Conservation (phyloP, 1,140 invertebrate species). For the Lasaia peninsularis region DNA sequence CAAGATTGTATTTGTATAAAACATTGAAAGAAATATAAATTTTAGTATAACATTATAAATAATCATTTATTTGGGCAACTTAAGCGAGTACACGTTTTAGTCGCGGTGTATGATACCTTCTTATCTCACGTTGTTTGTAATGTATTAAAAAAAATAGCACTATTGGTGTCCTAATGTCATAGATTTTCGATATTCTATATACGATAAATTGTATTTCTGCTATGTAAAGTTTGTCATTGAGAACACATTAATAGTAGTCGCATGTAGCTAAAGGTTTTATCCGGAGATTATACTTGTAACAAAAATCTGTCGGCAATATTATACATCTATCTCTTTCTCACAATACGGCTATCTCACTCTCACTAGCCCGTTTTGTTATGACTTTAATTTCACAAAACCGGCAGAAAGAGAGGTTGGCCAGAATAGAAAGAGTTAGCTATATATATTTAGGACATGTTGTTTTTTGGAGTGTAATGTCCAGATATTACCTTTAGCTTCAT, state of each 20-base stretch:
- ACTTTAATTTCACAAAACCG: too few relatives aligned
- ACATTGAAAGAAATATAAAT: slow-evolving; percentile 61
- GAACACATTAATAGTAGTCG: slow-evolving; percentile 70
- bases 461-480: too few relatives aligned
- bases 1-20: slow-evolving; percentile 71
- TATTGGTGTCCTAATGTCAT: slow-evolving; percentile 71
- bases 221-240: slow-evolving; percentile 73
- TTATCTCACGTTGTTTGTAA: slow-evolving; percentile 60
- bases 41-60: slow-evolving; percentile 64
- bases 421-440: too few relatives aligned
- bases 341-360: too few relatives aligned
- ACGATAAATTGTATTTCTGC: slow-evolving; percentile 74
- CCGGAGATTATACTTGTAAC: too few relatives aligned
- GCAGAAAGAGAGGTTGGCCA: too few relatives aligned
- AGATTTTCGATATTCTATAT: slow-evolving; percentile 76
- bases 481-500: too few relatives aligned
- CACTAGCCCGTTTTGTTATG: too few relatives aligned
- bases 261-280: too few relatives aligned
- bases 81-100: slow-evolving; percentile 51
- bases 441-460: too few relatives aligned
- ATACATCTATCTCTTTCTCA: too few relatives aligned
- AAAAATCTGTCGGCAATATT: too few relatives aligned
- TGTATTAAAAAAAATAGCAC: slow-evolving; percentile 60
- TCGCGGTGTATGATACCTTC: slow-evolving; percentile 54
- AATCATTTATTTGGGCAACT: slow-evolving; percentile 58